phyloP scores from a whole-genome alignment of 2,888 invertebrate species.

The Quadroppia sp. region DNA sequence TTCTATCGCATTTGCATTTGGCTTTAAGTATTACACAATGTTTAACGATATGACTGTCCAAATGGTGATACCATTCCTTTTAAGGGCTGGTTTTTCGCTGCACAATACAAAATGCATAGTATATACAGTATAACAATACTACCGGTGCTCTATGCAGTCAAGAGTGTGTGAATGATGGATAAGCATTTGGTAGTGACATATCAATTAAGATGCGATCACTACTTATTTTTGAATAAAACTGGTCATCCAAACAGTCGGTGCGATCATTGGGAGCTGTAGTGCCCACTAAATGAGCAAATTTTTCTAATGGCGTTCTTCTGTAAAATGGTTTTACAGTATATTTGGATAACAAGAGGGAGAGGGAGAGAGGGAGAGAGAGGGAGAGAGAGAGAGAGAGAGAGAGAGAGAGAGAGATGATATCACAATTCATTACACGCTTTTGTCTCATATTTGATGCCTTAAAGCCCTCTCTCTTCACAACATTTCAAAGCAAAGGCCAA shows the following conservation, averaged over 20 bases:
- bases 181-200: slow-evolving; percentile 9
- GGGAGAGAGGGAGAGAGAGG: background rate
- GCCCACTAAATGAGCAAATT: slow-evolving; percentile 1
- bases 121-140: too few species aligned
- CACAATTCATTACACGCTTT: too few species aligned
- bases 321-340: background rate
- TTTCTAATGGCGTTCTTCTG: background rate
- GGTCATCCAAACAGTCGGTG: background rate
- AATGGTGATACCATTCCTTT: background rate
- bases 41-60: slow-evolving; percentile 19
- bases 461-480: too few species aligned
- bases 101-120: too few species aligned
- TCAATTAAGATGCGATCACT: slow-evolving; percentile 13
- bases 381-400: too few species aligned
- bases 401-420: too few species aligned
- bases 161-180: slow-evolving; percentile 19
- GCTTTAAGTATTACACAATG: slow-evolving; percentile 8
- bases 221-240: slow-evolving; percentile 9
- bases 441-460: too few species aligned
- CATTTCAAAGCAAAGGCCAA: too few species aligned
- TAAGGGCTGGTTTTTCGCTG: background rate
- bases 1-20: slow-evolving; percentile 15
- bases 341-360: too few species aligned
- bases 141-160: slow-evolving; percentile 10
- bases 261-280: background rate